Conservation (phyloP, 2,113 vertebrate genomes). For the Jacana jacana region DNA sequence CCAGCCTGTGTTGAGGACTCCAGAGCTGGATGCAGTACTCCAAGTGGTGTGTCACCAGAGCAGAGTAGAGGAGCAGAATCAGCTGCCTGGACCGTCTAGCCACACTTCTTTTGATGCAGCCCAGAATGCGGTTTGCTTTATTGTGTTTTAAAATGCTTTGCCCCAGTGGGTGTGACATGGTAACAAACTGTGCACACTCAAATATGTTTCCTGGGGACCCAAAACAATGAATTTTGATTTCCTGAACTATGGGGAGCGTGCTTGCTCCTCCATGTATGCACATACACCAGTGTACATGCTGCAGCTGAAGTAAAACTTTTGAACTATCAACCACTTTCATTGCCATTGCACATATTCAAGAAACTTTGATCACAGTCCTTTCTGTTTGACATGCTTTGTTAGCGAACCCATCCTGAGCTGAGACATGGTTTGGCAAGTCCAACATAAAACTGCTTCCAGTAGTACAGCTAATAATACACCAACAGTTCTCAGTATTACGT, state of each 20-base stretch:
- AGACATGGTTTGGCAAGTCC: neutral
- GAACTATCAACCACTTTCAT: neutral
- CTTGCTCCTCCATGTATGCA: neutral
- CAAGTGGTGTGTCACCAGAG: no score
- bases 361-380: neutral
- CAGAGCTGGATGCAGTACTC: no score
- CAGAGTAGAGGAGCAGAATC: no score
- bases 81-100: no score
- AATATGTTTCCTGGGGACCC: neutral
- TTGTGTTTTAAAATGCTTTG: neutral
- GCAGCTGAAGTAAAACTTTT: neutral
- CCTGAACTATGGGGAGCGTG: neutral
- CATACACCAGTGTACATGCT: neutral
- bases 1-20: no score
- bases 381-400: neutral
- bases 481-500: neutral
- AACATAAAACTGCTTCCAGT: neutral
- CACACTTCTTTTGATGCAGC: no score
- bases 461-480: neutral
- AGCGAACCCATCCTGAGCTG: neutral
- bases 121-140: no score
- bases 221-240: neutral
- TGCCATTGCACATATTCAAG: neutral
- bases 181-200: neutral
- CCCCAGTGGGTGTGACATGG: neutral